phyloP scores from a whole-genome alignment of 2,888 invertebrate species.

The Cabera pusaria region DNA sequence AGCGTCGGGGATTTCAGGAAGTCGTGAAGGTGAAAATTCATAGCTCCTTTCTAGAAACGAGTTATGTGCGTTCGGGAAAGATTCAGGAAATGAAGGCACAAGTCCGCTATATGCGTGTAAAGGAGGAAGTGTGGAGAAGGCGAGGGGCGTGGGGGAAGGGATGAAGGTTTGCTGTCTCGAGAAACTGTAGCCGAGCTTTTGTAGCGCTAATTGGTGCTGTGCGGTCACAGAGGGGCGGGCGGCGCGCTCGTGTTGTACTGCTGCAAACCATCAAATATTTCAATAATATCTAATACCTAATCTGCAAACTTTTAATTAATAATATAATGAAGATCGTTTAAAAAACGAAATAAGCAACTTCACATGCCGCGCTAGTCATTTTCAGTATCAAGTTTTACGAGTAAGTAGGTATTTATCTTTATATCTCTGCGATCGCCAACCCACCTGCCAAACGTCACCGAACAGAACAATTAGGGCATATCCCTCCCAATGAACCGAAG shows the following conservation, averaged over 20 bases:
- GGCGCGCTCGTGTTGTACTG: constrained; percentile 95
- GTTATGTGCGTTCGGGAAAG: constrained; percentile 40
- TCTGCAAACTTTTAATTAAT: no score
- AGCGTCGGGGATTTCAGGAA: constrained; percentile 52
- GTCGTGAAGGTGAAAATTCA: constrained; percentile 49
- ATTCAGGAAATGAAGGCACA: constrained; percentile 46
- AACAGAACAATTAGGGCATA: no score
- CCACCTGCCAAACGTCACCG: no score
- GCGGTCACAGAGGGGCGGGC: constrained; percentile 82
- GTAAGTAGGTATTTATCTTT: no score
- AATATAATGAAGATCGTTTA: no score
- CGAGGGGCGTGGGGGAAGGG: constrained; percentile 45
- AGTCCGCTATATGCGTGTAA: constrained; percentile 50
- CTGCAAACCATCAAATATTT: constrained; percentile 69
- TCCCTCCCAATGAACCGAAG: no score
- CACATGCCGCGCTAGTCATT: no score
- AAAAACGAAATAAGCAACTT: no score
- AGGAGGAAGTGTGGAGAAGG: constrained; percentile 54
- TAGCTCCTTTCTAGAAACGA: constrained; percentile 60
- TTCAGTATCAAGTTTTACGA: no score
- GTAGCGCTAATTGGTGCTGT: constrained; percentile 71
- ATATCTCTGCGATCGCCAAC: no score
- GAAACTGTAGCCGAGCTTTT: constrained; percentile 74
- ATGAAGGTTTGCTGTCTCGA: constrained; percentile 52
- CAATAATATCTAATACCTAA: no score